Evolutionary conservation across 2,797 vertebrate species (phyloP).

Genomic region (Octomys mimax): DNA sequence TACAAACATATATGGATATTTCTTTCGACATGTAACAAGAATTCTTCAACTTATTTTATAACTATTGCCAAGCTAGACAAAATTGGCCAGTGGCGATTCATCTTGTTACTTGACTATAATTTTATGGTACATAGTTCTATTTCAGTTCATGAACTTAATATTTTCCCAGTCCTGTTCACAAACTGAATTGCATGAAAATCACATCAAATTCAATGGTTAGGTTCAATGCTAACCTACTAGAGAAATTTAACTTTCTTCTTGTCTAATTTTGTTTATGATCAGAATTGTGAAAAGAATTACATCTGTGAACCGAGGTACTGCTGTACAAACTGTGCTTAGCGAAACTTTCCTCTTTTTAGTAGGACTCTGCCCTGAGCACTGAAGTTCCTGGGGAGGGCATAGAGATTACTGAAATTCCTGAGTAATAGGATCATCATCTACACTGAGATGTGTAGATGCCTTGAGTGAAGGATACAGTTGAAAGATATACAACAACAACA

Average conservation of each 20-base stretch:
- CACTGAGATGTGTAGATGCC: not conserved
- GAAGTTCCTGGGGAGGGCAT: not conserved
- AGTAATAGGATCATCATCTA: not conserved
- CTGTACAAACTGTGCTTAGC: not conserved
- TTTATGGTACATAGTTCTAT: not conserved
- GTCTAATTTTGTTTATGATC: not conserved
- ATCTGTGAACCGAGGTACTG: not conserved
- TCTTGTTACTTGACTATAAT: not conserved
- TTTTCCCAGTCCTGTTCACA: not conserved
- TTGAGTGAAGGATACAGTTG: not conserved
- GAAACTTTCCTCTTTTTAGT: not conserved
- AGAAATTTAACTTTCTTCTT: not conserved
- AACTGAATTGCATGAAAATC: not conserved
- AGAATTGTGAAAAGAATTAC: not conserved
- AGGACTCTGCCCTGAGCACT: not conserved
- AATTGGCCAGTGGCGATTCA: not conserved
- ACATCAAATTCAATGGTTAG: not conserved
- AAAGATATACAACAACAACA: not conserved
- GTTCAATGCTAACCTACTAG: not conserved
- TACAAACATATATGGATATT: not conserved
- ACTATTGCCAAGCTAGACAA: not conserved
- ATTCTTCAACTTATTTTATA: not conserved
- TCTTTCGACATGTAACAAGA: not conserved
- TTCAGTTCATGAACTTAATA: not conserved
- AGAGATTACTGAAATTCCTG: not conserved